These are phyloP conservation scores for Rotaria socialis DNA, from an alignment of 2,888 invertebrate species.

Conservation along the genomic window DNA sequence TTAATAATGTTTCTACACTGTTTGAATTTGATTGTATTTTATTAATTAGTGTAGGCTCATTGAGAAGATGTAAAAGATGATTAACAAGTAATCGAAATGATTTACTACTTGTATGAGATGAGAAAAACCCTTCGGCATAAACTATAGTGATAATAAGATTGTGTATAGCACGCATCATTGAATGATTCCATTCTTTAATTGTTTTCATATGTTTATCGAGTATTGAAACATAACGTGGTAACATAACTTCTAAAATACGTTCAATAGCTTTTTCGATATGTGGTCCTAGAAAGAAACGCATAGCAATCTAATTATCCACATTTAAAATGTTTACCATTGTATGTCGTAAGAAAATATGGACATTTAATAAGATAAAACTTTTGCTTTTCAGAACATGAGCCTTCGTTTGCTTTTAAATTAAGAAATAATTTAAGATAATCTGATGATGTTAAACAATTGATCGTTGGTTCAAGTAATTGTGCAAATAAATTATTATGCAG, in stretches of 20 bases:
- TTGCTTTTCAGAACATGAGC: background rate
- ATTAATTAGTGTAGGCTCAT: background rate
- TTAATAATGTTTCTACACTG: background rate
- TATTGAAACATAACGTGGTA: background rate
- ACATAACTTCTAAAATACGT: background rate
- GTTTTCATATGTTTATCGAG: background rate
- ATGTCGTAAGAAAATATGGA: background rate
- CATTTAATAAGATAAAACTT: background rate
- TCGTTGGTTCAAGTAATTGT: background rate
- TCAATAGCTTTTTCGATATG: background rate
- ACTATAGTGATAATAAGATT: background rate
- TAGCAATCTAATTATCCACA: background rate
- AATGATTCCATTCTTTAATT: background rate
- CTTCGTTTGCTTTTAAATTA: background rate
- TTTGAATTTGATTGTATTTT: background rate
- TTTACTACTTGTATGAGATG: background rate
- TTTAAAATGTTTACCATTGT: background rate
- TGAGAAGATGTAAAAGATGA: background rate
- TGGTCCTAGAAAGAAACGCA: background rate
- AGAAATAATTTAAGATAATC: background rate
- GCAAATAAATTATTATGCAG: background rate
- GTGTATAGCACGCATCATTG: background rate
- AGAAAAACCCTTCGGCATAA: background rate
- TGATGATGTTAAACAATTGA: background rate
- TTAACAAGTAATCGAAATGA: background rate